phyloP scores from a whole-genome alignment of 2,888 invertebrate genomes.

The Alloplasta piceator region DNA sequence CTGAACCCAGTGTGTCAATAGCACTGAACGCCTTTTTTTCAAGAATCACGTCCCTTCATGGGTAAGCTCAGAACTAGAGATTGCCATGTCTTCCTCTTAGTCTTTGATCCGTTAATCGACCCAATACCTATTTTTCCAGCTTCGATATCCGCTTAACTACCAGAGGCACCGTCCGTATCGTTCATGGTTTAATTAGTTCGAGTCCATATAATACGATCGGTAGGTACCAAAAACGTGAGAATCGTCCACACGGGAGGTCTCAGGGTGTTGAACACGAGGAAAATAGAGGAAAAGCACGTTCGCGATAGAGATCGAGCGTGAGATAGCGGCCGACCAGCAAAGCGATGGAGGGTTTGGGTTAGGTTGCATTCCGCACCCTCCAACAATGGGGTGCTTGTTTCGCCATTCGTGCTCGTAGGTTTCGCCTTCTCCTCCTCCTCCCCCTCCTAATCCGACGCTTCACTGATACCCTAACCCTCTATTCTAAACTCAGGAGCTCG shows the following conservation, averaged over 20 bases:
- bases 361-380: conserved; percentile 54
- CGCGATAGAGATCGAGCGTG: conserved; percentile 39
- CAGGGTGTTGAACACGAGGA: background rate
- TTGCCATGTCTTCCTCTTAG: too few relatives aligned
- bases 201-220: conserved; percentile 12
- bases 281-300: conserved; percentile 15
- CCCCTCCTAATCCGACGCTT: too few relatives aligned
- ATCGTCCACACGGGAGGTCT: conserved; percentile 1
- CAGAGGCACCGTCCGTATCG: background rate
- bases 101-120: too few relatives aligned
- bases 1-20: too few relatives aligned
- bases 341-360: conserved; percentile 21
- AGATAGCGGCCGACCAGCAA: conserved; percentile 50
- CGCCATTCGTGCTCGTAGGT: conserved; percentile 25
- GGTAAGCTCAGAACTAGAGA: too few relatives aligned
- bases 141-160: background rate
- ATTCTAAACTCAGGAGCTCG: background rate
- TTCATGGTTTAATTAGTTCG: conserved; percentile 41
- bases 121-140: too few relatives aligned
- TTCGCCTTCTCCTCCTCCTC: background rate
- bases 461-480: conserved; percentile 6
- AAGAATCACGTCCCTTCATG: too few relatives aligned
- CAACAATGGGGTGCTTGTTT: conserved; percentile 31
- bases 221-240: conserved; percentile 17
- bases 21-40: too few relatives aligned